Evolutionary conservation across 2,113 vertebrate species (phyloP), one percentile per base, ranked within the genome.

Genomic region (Labeo catla): DNA sequence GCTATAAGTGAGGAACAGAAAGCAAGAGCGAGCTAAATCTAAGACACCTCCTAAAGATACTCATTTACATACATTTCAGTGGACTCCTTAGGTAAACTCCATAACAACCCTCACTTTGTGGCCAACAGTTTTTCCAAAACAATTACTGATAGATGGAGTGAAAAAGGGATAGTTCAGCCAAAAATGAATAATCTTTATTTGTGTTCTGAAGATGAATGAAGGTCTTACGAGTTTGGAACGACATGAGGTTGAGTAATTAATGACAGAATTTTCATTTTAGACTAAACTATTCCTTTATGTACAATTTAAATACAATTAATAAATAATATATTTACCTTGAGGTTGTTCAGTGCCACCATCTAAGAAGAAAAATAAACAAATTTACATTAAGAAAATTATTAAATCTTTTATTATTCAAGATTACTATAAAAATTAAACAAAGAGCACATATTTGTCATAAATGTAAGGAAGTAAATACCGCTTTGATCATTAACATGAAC

Each of bases 321-420:
- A 1, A 68, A 81, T 28, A 4, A 45, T 3, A 23, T 7, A 77
- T 81, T 93, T 92, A 95, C 94, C 94, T 93, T 93, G 81, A 90
- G 93, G 70, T 23, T 92, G 80, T 0, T 63, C 92, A 9, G 83
- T 86, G 4, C n/a, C 59, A 23, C 84, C 87, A 80, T 70, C 94
- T 95, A 84, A 73, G 43, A 73, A 77, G 52, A 78, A 81, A 2
- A 82, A 10, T 0, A 15, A 47, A 81, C 61, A 76, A 49, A 36
- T 45, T 45, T 45, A 9, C 3, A 63, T 15, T 21, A 59, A 21
- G 59, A 6, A 23, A 63, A 43, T 15, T 3, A 45, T 28, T 19
- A 47, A 21, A n/a, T n/a, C 8, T 70, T 8, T 70, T 19, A 47
- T 39, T 21, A n/a, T 47, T 74, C 10, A 23, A 74, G 9, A 49